Evolutionary conservation across 2,888 invertebrate species (phyloP).

Genomic region (Lasioglossum malachurum): DNA sequence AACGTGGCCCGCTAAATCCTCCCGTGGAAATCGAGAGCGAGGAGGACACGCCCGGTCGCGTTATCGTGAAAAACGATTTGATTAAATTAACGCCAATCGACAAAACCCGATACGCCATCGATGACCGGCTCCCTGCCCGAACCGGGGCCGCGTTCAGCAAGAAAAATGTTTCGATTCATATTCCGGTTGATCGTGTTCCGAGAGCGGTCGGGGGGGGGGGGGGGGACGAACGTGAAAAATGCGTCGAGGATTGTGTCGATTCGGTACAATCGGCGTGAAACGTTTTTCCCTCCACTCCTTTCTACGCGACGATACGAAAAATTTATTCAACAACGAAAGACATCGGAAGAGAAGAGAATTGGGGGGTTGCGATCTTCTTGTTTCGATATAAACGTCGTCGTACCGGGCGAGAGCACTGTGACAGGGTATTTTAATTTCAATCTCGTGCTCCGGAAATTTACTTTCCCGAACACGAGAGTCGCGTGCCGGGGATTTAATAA

Average conservation of each 20-base stretch:
- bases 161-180: conserved; percentile 13
- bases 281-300: neutral
- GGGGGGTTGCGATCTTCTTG: no score
- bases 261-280: neutral
- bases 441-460: neutral
- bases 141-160: neutral
- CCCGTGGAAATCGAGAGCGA: neutral
- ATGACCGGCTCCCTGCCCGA: neutral
- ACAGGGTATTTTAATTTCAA: no score
- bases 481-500: neutral
- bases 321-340: no score
- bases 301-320: neutral
- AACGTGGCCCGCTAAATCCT: neutral
- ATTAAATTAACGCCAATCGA: conserved; percentile 14
- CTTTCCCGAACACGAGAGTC: neutral
- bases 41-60: neutral
- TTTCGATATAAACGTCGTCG: no score
- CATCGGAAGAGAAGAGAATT: no score
- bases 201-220: no score
- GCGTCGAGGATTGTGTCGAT: neutral
- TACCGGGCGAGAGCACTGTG: no score
- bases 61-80: conserved; percentile 10
- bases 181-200: neutral
- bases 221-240: neutral
- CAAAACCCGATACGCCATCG: neutral